Evolutionary conservation across 2,888 invertebrate genomes (phyloP).

Genomic region (Bursaphelenchus okinawaensis): DNA sequence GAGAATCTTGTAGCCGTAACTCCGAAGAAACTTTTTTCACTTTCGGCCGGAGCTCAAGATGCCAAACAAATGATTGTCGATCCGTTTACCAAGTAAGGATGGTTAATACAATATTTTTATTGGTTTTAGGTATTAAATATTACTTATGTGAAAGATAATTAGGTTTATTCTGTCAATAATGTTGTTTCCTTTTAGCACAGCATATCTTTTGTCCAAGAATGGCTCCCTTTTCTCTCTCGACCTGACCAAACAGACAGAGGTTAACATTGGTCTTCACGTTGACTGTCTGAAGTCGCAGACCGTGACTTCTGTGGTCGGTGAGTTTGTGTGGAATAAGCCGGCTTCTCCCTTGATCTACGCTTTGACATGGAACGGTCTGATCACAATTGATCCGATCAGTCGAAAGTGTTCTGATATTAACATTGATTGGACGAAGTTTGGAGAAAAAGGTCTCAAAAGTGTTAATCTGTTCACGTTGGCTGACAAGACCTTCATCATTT

Average conservation of each 20-base stretch:
- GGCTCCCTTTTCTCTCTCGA: constrained; percentile 52
- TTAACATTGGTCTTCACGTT: constrained; percentile 44
- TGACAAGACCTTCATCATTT: constrained; percentile 51
- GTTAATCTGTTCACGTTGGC: constrained; percentile 53
- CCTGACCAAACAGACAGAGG: constrained; percentile 41
- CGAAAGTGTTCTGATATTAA: constrained; percentile 46
- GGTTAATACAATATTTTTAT: constrained; percentile 4
- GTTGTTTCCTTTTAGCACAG: constrained; percentile 41
- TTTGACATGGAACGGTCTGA: constrained; percentile 54
- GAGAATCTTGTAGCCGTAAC: constrained; percentile 36
- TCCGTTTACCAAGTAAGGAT: constrained; percentile 56
- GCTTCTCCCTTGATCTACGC: constrained; percentile 52
- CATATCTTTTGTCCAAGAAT: constrained; percentile 52
- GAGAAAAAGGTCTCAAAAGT: constrained; percentile 51
- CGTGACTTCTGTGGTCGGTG: constrained; percentile 38
- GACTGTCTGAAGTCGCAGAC: constrained; percentile 49
- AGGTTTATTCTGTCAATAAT: no score
- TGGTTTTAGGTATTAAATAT: neutral
- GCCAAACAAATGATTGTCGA: constrained; percentile 56
- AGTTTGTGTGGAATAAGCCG: constrained; percentile 54
- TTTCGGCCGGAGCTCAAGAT: constrained; percentile 49
- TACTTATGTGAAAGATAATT: no score
- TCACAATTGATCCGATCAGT: constrained; percentile 27
- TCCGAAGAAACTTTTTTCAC: constrained; percentile 43
- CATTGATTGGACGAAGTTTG: constrained; percentile 54